These are phyloP conservation scores for Rhipidura dahli DNA, from an alignment of 2,113 vertebrate genomes.

Conservation along the genomic window DNA sequence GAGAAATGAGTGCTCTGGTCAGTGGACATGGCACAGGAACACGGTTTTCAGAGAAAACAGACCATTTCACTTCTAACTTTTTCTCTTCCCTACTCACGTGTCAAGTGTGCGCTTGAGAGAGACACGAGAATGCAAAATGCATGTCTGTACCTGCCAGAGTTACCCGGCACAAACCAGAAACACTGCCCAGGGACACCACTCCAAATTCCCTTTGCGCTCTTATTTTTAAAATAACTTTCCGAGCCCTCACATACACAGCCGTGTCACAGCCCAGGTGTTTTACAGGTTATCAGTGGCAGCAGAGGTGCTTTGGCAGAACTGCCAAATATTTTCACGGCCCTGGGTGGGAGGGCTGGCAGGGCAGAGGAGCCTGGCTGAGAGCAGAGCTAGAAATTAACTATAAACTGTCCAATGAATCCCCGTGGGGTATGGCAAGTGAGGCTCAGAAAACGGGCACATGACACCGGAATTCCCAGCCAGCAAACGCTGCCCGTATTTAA, in stretches of 20 bases:
- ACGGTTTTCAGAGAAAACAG: accelerated
- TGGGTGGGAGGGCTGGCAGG: neutral
- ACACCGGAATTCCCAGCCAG: neutral
- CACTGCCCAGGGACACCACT: neutral
- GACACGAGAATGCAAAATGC: neutral
- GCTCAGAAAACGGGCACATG: neutral
- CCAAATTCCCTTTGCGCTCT: neutral
- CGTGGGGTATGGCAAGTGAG: neutral
- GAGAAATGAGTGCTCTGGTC: neutral
- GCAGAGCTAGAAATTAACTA: neutral
- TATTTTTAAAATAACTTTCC: neutral
- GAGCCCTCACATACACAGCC: neutral
- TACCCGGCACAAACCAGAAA: neutral
- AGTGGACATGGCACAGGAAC: neutral
- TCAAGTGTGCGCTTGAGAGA: neutral
- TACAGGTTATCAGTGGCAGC: neutral
- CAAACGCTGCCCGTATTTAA: neutral
- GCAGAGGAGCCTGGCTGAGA: neutral
- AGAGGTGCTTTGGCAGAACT: neutral
- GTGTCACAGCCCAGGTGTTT: neutral
- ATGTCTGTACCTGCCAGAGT: neutral
- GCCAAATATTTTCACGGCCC: neutral
- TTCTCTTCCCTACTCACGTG: neutral
- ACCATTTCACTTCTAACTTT: neutral
- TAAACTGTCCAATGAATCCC: neutral